A percentile compares a stretch with the other conserved stretches of the same genome.
Evolutionary conservation across 2,888 invertebrate species (phyloP).

Genomic region (Acleris holmiana): DNA sequence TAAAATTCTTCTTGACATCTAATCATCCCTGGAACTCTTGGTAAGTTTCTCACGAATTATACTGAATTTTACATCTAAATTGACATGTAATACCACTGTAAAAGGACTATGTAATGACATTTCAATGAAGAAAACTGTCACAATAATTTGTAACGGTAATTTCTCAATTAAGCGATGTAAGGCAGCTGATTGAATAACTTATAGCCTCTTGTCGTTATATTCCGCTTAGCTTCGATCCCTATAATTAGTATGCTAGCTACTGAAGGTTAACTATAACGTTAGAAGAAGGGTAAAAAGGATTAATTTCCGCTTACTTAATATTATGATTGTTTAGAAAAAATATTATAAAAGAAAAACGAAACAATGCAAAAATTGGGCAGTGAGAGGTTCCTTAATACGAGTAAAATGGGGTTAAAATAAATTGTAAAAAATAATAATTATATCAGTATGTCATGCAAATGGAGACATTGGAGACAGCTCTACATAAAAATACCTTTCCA

Average conservation of each 20-base stretch:
- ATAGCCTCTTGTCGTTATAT: not conserved
- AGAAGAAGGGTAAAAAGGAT: too few relatives aligned
- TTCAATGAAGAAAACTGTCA: conserved; percentile 1
- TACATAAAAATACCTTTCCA: too few relatives aligned
- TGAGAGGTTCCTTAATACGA: too few relatives aligned
- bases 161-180: not conserved
- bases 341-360: too few relatives aligned
- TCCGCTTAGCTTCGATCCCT: not conserved
- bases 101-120: conserved; percentile 1
- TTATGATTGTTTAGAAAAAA: too few relatives aligned
- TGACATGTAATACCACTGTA: not conserved
- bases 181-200: conserved; percentile 6
- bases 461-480: too few relatives aligned
- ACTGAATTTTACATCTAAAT: conserved; percentile 2
- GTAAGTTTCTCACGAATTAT: not conserved
- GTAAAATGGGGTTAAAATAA: too few relatives aligned
- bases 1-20: not conserved
- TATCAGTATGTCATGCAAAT: too few relatives aligned
- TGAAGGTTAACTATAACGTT: not conserved
- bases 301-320: too few relatives aligned
- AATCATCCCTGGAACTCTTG: not conserved
- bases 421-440: too few relatives aligned
- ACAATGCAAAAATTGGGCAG: too few relatives aligned
- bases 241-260: conserved; percentile 1
- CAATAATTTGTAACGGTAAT: conserved; percentile 12